phyloP scores from a whole-genome alignment of 2,797 vertebrate species.

The Tragelaphus oryx region DNA sequence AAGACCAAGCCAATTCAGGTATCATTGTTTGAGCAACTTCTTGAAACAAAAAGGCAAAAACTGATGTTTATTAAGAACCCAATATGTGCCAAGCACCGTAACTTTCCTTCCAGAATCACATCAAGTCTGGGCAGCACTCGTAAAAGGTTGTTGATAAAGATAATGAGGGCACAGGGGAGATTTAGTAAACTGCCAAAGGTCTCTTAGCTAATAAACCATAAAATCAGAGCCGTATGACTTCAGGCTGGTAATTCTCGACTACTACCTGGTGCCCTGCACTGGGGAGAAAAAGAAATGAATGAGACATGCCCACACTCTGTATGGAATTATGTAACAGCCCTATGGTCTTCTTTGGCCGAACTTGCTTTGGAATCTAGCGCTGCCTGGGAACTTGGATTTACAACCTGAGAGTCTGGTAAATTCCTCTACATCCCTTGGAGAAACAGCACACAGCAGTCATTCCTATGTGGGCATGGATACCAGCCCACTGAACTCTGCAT shows the following conservation, averaged over 20 bases:
- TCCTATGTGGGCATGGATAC: background rate
- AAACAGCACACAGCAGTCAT: background rate
- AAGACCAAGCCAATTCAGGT: background rate
- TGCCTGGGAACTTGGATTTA: background rate
- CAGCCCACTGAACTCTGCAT: background rate
- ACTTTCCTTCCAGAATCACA: background rate
- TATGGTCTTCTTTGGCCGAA: background rate
- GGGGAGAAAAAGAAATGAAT: background rate
- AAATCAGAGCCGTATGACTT: conserved; percentile 21
- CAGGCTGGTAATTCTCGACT: background rate
- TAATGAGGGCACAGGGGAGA: conserved; percentile 13
- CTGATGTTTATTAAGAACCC: background rate
- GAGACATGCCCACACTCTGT: background rate
- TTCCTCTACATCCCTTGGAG: background rate
- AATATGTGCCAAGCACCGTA: background rate
- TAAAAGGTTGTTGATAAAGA: conserved; percentile 33
- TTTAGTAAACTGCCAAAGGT: conserved; percentile 32
- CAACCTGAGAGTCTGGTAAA: background rate
- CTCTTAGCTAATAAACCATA: conserved; percentile 44
- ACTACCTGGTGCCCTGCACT: background rate
- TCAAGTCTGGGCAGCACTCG: background rate
- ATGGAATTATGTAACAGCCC: background rate
- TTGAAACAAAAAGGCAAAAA: conserved; percentile 9
- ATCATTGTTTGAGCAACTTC: background rate
- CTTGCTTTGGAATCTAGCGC: background rate